Evolutionary conservation across 2,797 vertebrate genomes (phyloP).

Genomic region (Hipposideros larvatus): DNA sequence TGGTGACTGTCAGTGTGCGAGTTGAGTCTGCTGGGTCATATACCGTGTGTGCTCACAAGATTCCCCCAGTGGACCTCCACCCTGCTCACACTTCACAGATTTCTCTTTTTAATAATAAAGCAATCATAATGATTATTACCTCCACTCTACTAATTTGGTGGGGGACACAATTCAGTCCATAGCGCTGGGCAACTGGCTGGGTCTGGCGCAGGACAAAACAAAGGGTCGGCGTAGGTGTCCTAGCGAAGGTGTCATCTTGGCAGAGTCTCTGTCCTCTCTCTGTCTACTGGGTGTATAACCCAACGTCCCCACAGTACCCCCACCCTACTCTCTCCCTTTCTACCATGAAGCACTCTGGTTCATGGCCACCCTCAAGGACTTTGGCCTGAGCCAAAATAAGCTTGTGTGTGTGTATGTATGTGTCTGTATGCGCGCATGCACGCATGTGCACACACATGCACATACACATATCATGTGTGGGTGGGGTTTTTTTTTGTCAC

Average conservation of each 20-base stretch:
- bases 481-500: not conserved
- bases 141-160: not conserved
- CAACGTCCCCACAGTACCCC: not conserved
- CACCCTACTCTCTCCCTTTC: accelerated
- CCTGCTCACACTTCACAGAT: no score
- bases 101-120: no score
- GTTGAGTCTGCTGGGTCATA: no score
- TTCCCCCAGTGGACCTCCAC: no score
- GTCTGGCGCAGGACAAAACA: not conserved
- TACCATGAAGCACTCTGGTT: not conserved
- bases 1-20: no score
- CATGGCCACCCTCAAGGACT: not conserved
- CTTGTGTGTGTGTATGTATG: not conserved
- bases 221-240: not conserved
- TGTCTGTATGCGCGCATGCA: no score
- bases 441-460: accelerated
- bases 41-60: no score
- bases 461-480: not conserved
- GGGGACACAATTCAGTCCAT: not conserved
- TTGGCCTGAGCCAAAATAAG: not conserved
- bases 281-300: not conserved
- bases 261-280: not conserved
- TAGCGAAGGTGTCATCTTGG: not conserved
- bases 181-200: not conserved
- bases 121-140: no score